Conservation (phyloP, 2,797 vertebrate species). For the Petrocephalus schoutedeni region DNA sequence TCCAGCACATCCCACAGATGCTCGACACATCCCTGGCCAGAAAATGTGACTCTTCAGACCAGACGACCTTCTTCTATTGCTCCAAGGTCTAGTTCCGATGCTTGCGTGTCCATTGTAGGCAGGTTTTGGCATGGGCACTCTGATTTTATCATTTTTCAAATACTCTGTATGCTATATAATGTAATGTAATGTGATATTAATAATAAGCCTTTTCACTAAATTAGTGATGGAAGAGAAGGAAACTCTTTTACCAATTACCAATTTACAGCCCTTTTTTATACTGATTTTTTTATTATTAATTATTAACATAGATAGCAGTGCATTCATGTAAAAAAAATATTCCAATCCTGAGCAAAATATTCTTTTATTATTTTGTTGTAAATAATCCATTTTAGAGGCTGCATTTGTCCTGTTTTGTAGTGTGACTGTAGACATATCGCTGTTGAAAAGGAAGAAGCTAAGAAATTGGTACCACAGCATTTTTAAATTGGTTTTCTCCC, state of each 20-base stretch:
- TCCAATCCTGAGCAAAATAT: neutral
- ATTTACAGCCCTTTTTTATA: neutral
- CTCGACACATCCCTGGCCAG: neutral
- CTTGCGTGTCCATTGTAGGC: neutral
- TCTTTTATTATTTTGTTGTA: neutral
- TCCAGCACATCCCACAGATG: neutral
- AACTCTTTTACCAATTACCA: neutral
- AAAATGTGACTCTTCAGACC: neutral
- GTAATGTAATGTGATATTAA: neutral
- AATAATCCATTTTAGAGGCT: neutral
- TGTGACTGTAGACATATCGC: neutral
- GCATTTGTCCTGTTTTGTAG: neutral
- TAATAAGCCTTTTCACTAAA: neutral
- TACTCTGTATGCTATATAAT: neutral
- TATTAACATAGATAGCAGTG: neutral
- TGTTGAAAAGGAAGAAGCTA: neutral
- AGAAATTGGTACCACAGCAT: neutral
- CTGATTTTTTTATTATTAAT: neutral
- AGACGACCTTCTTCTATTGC: neutral
- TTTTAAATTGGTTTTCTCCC: neutral
- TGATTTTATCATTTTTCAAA: neutral
- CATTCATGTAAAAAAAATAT: neutral
- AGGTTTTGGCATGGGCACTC: neutral
- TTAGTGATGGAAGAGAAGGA: neutral
- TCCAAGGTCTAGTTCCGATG: neutral